A percentile compares a stretch with the other conserved stretches of the same genome.
Evolutionary conservation across 2,113 vertebrate species (phyloP).

Genomic region (Sylvia atricapilla): DNA sequence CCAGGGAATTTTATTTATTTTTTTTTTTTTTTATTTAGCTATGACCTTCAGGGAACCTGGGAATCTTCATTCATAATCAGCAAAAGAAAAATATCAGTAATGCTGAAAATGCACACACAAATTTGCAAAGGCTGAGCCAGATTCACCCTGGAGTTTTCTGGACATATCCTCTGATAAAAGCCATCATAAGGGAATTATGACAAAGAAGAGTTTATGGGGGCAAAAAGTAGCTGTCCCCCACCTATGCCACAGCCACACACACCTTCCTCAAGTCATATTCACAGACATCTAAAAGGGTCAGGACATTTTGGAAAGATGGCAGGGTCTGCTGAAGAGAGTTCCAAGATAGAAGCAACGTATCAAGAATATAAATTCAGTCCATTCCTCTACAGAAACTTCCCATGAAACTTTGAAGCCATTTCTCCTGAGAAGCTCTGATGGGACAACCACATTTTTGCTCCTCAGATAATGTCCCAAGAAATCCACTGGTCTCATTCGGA

Average conservation of each 20-base stretch:
- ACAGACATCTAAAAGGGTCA: neutral
- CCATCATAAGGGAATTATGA: neutral
- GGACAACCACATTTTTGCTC: neutral
- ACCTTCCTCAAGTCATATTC: neutral
- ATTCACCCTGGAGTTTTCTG: neutral
- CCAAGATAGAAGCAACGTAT: neutral
- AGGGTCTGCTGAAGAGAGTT: neutral
- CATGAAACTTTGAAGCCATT: neutral
- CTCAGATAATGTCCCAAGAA: neutral
- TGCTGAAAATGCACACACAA: neutral
- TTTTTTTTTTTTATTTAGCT: neutral
- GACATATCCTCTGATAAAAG: neutral
- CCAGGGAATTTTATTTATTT: neutral
- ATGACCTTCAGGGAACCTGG: neutral
- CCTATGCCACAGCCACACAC: neutral
- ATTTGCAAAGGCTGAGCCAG: neutral
- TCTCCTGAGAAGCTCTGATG: neutral
- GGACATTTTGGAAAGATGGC: neutral
- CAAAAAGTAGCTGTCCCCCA: neutral
- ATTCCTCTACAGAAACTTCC: neutral
- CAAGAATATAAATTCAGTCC: neutral
- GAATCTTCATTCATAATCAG: neutral
- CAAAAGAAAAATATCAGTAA: neutral
- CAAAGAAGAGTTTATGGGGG: neutral
- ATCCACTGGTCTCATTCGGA: rapidly evolving